phyloP scores from a whole-genome alignment of 2,888 invertebrate species.

The Seladonia tumulorum region DNA sequence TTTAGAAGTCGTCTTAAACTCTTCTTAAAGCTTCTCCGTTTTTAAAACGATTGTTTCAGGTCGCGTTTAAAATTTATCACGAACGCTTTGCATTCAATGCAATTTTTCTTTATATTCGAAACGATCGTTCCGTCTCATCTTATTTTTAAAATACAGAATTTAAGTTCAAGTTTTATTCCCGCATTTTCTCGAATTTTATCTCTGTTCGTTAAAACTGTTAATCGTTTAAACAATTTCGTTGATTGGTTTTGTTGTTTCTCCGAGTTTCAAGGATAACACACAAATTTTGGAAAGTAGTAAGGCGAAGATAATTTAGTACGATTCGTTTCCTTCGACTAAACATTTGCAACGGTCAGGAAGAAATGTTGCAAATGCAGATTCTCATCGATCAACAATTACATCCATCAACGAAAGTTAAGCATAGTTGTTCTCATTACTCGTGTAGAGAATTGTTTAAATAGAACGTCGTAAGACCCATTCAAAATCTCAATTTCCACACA shows the following conservation, averaged over 20 bases:
- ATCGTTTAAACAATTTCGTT: neutral
- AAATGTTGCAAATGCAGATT: neutral
- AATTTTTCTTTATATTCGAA: neutral
- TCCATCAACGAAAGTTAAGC: neutral
- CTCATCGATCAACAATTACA: neutral
- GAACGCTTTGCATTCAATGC: neutral
- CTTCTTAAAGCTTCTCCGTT: neutral
- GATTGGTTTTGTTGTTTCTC: neutral
- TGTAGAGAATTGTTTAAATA: neutral
- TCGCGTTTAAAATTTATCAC: neutral
- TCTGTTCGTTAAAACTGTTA: neutral
- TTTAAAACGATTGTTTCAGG: neutral
- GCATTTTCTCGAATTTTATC: neutral
- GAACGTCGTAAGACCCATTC: neutral
- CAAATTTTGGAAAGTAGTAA: constrained; percentile 3
- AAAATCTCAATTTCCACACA: neutral
- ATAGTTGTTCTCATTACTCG: neutral
- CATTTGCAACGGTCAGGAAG: neutral
- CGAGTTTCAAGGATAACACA: neutral
- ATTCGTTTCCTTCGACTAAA: neutral
- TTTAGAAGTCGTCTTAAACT: neutral
- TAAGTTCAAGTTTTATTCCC: neutral
- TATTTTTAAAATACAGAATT: neutral
- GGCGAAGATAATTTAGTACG: neutral
- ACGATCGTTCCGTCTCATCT: neutral